Evolutionary conservation across 2,797 vertebrate species (phyloP), one percentile per base, ranked within the genome.

Genomic region (Streptopelia turtur): DNA sequence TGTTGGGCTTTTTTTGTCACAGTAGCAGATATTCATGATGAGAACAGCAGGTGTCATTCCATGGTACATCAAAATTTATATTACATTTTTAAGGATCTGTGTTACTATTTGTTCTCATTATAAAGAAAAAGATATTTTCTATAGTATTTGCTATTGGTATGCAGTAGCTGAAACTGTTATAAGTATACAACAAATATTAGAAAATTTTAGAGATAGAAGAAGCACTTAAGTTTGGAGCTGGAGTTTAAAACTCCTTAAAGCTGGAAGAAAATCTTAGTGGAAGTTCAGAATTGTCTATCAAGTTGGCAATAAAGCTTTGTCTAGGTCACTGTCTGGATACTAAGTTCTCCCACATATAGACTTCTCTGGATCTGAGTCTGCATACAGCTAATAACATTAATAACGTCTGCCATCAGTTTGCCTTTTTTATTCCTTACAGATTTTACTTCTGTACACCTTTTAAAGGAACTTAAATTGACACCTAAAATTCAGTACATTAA

Each of bases 401-500:
- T 30, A 84, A 70, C 5, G 45, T 41, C 22, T 69, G 28, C 27
- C 24, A 39, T 47, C 10, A 12, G 7, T 41, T 41, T 52, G 23
- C 14, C 9, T 53, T 61, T 92, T 76, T 45, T 16, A 78, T 76
- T 82, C 52, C 37, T 47, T 53, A 43, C 5, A 71, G 15, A 65
- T 76, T 83, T 76, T 55, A 64, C 9, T 68, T 75, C 43, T 52
- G 4, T 25, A 49, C 33, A 64, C 24, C 22, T 76, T 90, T 92
- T 71, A 89, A 87, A 81, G 63, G n/a, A 89, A 90, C 57, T 52
- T 89, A 89, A 55, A 78, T 27, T 92, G 70, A 78, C 45, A 76
- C 14, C 33, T 92, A 91, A 39, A 4, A 68, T 87, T 82, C 39
- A 70, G 56, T 56, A 93, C n/a, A 45, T 57, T 69, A 64, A 90